Percentiles rank a stretch among this genome's conserved stretches.
These are phyloP conservation scores for Sicus ferrugineus DNA, from an alignment of 2,888 invertebrate genomes.

Conservation along the genomic window DNA sequence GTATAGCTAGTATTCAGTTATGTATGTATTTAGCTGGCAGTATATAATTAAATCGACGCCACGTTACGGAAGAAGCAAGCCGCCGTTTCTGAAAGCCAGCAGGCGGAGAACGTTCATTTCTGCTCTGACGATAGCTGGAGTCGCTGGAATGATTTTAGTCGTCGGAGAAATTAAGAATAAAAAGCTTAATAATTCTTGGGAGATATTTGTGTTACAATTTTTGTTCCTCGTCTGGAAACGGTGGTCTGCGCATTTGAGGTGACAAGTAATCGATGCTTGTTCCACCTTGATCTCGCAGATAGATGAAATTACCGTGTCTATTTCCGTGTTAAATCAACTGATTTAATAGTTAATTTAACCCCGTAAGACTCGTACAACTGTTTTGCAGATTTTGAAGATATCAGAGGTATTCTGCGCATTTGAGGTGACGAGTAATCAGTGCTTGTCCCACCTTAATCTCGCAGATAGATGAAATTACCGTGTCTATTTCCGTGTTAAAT, in stretches of 20 bases:
- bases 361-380: slow-evolving; percentile 63
- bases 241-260: slow-evolving; percentile 64
- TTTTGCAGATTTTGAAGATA: no score
- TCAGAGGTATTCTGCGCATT: slow-evolving; percentile 63
- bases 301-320: slow-evolving; percentile 57
- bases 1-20: no score
- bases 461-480: slow-evolving; percentile 59
- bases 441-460: slow-evolving; percentile 62
- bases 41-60: no score
- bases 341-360: slow-evolving; percentile 59
- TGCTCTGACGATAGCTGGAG: slow-evolving; percentile 38
- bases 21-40: no score
- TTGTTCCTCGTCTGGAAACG: no score
- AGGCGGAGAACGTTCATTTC: slow-evolving; percentile 50
- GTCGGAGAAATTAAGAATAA: no score
- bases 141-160: slow-evolving; percentile 46
- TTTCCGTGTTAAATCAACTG: slow-evolving; percentile 63
- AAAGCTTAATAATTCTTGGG: slow-evolving; percentile 19
- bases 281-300: slow-evolving; percentile 62
- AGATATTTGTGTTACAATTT: background rate
- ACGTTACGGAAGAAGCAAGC: no score
- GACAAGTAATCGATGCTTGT: slow-evolving; percentile 58
- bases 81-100: no score
- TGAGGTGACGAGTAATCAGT: slow-evolving; percentile 59
- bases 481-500: slow-evolving; percentile 63